These are phyloP conservation scores for Ischnus inquisitorius DNA, from an alignment of 2,888 invertebrate genomes.

Conservation along the genomic window DNA sequence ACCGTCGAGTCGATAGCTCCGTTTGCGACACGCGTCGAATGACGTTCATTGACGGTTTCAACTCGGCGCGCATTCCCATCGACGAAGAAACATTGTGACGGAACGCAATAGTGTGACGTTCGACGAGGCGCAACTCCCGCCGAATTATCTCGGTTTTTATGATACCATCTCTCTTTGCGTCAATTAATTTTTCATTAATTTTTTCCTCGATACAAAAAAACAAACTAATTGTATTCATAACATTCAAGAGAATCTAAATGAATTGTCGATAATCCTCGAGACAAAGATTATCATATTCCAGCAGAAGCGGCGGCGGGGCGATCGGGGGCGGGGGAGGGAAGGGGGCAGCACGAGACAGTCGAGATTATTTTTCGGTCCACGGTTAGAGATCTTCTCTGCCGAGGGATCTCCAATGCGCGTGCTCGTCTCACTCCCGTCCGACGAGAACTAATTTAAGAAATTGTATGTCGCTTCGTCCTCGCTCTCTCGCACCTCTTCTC, in stretches of 20 bases:
- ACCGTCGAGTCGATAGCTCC: slow-evolving; percentile 13
- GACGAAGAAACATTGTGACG: slow-evolving; percentile 52
- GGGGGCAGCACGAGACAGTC: slow-evolving; percentile 45
- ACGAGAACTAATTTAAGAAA: slow-evolving; percentile 84
- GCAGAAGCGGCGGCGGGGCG: not conserved
- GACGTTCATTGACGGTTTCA: slow-evolving; percentile 30
- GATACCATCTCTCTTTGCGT: not conserved
- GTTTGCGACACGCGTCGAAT: not conserved
- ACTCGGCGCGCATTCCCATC: not conserved
- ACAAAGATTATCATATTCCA: not conserved
- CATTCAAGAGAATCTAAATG: not conserved
- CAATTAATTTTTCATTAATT: no score
- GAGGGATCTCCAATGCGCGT: slow-evolving; percentile 76
- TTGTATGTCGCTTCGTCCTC: slow-evolving; percentile 76
- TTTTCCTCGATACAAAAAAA: no score
- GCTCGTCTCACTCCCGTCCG: slow-evolving; percentile 76
- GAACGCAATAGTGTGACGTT: slow-evolving; percentile 26
- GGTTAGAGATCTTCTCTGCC: slow-evolving; percentile 42
- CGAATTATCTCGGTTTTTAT: slow-evolving; percentile 26
- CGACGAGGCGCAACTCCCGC: not conserved
- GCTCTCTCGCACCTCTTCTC: slow-evolving; percentile 26
- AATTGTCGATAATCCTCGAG: not conserved
- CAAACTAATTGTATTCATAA: no score
- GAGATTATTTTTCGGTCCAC: slow-evolving; percentile 29
- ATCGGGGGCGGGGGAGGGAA: no score